These are phyloP conservation scores for Cyanoramphus novaezelandiae DNA, from an alignment of 2,113 vertebrate genomes.

Conservation along the genomic window DNA sequence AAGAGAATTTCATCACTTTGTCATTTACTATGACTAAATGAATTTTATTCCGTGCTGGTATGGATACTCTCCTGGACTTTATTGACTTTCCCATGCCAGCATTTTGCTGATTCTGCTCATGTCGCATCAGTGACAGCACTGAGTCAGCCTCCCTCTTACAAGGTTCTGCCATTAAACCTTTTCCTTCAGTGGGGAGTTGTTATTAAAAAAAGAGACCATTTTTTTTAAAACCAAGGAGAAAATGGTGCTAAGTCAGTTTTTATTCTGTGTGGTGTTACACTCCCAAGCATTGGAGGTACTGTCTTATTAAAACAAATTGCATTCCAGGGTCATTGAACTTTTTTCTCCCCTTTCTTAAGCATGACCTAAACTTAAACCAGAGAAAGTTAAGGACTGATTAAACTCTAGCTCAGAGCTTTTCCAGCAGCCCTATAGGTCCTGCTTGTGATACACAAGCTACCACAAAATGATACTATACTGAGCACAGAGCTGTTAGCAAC, in stretches of 20 bases:
- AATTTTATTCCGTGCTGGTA: neutral
- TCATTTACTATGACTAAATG: neutral
- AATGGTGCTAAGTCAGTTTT: neutral
- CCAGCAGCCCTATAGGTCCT: neutral
- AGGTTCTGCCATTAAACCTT: constrained; percentile 3
- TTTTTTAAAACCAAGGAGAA: neutral
- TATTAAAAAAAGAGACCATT: neutral
- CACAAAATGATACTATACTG: fast-evolving
- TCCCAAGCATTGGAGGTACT: neutral
- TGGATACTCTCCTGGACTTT: neutral
- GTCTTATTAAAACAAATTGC: neutral
- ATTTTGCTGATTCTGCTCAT: constrained; percentile 22
- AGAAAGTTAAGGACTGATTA: neutral
- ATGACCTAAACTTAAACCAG: neutral
- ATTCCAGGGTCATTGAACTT: neutral
- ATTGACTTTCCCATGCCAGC: neutral
- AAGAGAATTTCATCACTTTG: neutral
- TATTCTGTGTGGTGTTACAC: neutral
- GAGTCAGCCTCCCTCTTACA: constrained; percentile 10
- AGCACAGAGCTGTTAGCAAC: neutral
- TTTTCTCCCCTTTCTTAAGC: neutral
- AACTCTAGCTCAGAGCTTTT: neutral
- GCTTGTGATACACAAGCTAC: neutral
- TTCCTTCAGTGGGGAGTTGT: neutral
- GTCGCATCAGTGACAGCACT: neutral